These are phyloP conservation scores for Artibeus lituratus DNA, from an alignment of 2,797 vertebrate genomes.

Conservation along the genomic window DNA sequence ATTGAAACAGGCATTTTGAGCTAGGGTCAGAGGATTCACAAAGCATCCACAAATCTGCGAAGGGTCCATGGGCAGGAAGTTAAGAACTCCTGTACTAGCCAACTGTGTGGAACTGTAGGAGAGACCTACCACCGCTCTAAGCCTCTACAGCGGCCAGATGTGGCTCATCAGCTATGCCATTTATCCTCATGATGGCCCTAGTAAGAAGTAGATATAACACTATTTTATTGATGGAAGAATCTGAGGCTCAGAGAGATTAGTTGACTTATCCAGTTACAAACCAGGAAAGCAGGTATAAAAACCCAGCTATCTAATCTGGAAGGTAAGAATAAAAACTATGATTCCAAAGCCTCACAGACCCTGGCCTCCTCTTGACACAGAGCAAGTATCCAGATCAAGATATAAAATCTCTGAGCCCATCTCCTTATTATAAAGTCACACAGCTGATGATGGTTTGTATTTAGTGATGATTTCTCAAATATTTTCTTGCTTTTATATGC, in stretches of 20 bases:
- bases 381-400: neutral
- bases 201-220: neutral
- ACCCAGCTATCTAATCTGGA: neutral
- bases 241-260: neutral
- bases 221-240: neutral
- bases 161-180: neutral
- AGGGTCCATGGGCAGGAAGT: neutral
- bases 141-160: neutral
- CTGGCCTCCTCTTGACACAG: neutral
- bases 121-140: neutral
- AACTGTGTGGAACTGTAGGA: neutral
- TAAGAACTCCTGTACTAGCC: neutral
- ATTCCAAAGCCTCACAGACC: neutral
- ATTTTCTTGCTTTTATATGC: neutral
- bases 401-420: neutral
- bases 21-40: neutral
- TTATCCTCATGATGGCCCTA: neutral
- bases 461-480: neutral
- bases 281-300: neutral
- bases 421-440: neutral
- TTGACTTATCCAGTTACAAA: neutral
- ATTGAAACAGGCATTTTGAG: neutral
- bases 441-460: neutral
- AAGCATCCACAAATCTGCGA: neutral
- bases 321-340: neutral